Evolutionary conservation across 64 coral and sea anemone genomes (phyloP), one percentile per base, ranked within the genome.

Genomic region (Dendronephthya gigantea): DNA sequence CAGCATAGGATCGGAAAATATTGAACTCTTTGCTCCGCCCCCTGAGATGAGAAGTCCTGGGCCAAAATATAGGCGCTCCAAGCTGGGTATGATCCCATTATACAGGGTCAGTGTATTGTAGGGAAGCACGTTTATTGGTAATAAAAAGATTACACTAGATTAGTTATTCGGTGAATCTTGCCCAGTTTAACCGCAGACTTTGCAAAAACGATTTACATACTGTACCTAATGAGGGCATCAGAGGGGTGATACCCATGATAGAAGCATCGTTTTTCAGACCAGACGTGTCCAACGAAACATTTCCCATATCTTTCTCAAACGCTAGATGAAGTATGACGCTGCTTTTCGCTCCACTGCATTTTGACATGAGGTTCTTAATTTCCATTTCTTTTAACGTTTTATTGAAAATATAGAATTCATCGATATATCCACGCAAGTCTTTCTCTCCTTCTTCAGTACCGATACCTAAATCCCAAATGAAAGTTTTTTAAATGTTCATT

Each of bases 401-500:
- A 52, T 97, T 97, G 82, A 91, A 97, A 29, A 97, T 91, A 84
- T 97, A 97, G 12, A 97, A 87, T 59, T 97, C 94, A 41, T 97
- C 94, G 16, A 97, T 56, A 45, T 93, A 97, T 10, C 91, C 94
- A 55, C 85, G 86, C 33, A 97, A 58, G 0, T 91, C 48, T 51
- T 90, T 59, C 56, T 89, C 84, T 39, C 94, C 91, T 2, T 83
- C 87, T 28, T 62, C 27, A 45, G 48, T 17, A 29, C 94, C 94
- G 33, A 97, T 93, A 69, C 94, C 94, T 96, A 88, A 45, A 11
- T n/a, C n/a, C 41, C 41, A 45, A 45, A 45, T 45, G 11, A 45
- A 11, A 45, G 41, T 6, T 45, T 45, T 45, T 45, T 45, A n/a
- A n/a, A n/a, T n/a, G n/a, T n/a, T n/a, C n/a, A n/a, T n/a, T n/a